Evolutionary conservation across 2,888 invertebrate species (phyloP).

Genomic region (Xiphydria camelus): DNA sequence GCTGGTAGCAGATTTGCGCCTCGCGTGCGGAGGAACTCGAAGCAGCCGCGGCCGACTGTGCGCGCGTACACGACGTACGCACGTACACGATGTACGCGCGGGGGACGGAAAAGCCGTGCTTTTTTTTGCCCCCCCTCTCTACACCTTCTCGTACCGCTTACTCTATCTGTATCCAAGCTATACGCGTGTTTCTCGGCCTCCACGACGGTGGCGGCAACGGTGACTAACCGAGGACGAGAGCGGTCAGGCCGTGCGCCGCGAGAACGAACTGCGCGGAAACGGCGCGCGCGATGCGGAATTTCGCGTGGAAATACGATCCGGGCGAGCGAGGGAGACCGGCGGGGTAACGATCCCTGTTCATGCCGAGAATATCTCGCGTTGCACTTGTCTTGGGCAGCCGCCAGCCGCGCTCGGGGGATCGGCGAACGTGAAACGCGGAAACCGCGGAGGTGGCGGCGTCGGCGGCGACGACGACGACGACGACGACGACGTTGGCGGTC

Average conservation of each 20-base stretch:
- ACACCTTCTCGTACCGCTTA: no score
- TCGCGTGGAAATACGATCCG: conserved; percentile 1
- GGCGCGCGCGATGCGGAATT: conserved; percentile 1
- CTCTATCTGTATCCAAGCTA: no score
- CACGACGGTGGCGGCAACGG: neutral
- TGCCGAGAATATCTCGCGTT: conserved; percentile 54
- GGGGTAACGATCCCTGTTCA: conserved; percentile 53
- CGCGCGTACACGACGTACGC: no score
- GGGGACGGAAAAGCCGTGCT: no score
- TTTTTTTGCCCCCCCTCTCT: no score
- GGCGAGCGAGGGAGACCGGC: conserved; percentile 39
- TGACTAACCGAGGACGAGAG: no score
- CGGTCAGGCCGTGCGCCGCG: neutral
- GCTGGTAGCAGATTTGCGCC: no score
- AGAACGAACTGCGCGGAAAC: neutral
- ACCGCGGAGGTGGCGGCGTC: conserved; percentile 33
- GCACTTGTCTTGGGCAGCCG: conserved; percentile 53
- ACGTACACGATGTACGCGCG: no score
- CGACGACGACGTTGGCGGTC: no score
- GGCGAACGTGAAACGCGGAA: conserved; percentile 44
- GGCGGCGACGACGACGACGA: conserved; percentile 23
- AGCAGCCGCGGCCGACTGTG: no score
- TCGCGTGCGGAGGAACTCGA: no score
- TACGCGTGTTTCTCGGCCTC: neutral
- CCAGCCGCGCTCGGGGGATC: conserved; percentile 21